Evolutionary conservation across 2,797 vertebrate genomes (phyloP), one percentile per base, ranked within the genome.

Genomic region (Sebastes goodei): DNA sequence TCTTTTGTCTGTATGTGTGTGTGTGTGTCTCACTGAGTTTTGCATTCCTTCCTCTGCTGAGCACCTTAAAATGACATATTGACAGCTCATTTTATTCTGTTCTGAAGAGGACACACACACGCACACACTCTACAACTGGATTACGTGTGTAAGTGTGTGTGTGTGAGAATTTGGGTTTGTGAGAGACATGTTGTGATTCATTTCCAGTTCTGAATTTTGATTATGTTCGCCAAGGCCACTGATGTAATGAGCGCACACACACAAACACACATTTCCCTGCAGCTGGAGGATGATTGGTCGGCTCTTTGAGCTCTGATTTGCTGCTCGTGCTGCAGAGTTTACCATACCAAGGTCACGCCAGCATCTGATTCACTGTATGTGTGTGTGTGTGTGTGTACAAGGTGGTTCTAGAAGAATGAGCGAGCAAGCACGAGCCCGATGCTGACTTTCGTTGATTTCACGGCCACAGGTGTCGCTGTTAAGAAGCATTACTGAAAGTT

Each of bases 181-280:
- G 35, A 21, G 20, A 25, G 33, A 46, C 53, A 46, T 15, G 53
- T 67, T 70, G 74, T 83, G 69, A 76, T 76, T 83, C 46, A 76
- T 76, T 81, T 67, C 68, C 29, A 63, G n/a, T 70, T 78, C 33
- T 74, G 74, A 78, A 74, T 87, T 68, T 29, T 82, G 71, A 76
- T 82, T 82, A 71, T 29, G 55, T 79, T 74, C 27, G 2, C 76
- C 76, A 86, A 80, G 81, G 78, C 81, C 67, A 55, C 53, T 46
- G 55, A 60, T 65, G 56, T 76, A 71, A 74, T 81, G 61, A 86
- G 49, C 52, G 8, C 52, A 53, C 52, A 21, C 52, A 21, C n/a
- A 52, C 52, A 21, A n/a, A 21, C 52, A 67, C 63, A 68, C 55
- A 23, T 10, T 4, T 8, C 21, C 8, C 8, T 9, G 35, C 46